Evolutionary conservation across 2,888 invertebrate species (phyloP).

Genomic region (Leptarthrus brevirostris): DNA sequence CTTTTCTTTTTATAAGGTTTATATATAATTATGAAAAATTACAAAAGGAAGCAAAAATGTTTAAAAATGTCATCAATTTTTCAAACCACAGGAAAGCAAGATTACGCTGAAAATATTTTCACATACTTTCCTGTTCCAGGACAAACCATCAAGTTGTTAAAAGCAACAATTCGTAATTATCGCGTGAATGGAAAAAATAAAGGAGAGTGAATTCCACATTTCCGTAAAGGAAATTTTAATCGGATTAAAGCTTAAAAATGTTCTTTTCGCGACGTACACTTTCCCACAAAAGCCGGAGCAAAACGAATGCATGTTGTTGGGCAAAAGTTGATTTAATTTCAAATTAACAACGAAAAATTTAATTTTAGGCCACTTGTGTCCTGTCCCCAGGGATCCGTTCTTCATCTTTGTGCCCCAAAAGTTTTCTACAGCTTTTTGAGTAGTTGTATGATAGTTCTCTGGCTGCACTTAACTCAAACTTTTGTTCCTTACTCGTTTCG

Average conservation of each 20-base stretch:
- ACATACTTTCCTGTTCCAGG: background rate
- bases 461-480: conserved; percentile 35
- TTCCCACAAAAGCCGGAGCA: background rate
- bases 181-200: conserved; percentile 34
- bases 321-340: conserved; percentile 15
- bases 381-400: conserved; percentile 21
- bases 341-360: conserved; percentile 36
- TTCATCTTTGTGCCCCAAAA: background rate
- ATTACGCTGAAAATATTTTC: conserved; percentile 14
- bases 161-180: conserved; percentile 10
- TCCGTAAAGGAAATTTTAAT: conserved; percentile 28
- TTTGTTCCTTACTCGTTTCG: background rate
- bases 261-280: background rate
- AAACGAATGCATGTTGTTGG: background rate
- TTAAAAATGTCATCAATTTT: too few species aligned
- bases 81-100: background rate
- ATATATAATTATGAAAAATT: too few species aligned
- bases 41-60: too few species aligned
- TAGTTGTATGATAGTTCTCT: conserved; percentile 41
- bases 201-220: background rate
- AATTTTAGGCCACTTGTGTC: conserved; percentile 25
- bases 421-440: conserved; percentile 30
- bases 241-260: conserved; percentile 3
- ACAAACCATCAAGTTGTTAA: background rate
- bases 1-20: too few species aligned